Evolutionary conservation across 2,888 invertebrate genomes (phyloP).

Genomic region (Drosophila paramelanica): DNA sequence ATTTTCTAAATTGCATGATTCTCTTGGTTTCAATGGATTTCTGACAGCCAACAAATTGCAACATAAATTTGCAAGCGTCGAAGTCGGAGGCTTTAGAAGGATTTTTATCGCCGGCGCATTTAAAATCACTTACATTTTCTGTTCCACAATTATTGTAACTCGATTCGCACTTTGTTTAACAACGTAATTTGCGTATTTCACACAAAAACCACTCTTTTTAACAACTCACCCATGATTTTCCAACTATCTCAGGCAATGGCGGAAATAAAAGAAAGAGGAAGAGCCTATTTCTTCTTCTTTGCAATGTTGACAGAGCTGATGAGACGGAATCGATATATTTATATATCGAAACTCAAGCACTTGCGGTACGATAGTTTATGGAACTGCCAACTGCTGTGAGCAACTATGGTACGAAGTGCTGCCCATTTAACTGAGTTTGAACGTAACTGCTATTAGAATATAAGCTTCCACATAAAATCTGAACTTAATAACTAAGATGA

Average conservation of each 20-base stretch:
- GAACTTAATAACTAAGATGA: neutral
- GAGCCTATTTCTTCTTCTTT: slow-evolving; percentile 46
- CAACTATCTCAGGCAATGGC: slow-evolving; percentile 85
- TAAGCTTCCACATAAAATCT: slow-evolving; percentile 23
- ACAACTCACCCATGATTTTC: slow-evolving; percentile 84
- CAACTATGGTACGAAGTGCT: slow-evolving; percentile 40
- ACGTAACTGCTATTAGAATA: slow-evolving; percentile 40
- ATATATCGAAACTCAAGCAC: slow-evolving; percentile 7
- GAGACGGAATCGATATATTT: slow-evolving; percentile 31
- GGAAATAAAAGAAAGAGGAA: slow-evolving; percentile 85
- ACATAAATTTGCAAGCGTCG: slow-evolving; percentile 25
- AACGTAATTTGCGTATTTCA: slow-evolving; percentile 45
- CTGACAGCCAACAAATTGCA: slow-evolving; percentile 21
- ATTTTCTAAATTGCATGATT: slow-evolving; percentile 36
- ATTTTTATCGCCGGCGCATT: slow-evolving; percentile 5
- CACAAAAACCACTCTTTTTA: slow-evolving; percentile 64
- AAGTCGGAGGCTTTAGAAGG: slow-evolving; percentile 4
- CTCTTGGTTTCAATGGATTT: slow-evolving; percentile 44
- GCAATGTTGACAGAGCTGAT: slow-evolving; percentile 38
- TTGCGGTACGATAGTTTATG: slow-evolving; percentile 1
- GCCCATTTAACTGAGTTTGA: slow-evolving; percentile 17
- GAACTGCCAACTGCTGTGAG: slow-evolving; percentile 2
- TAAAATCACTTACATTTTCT: slow-evolving; percentile 59
- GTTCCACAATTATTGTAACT: slow-evolving; percentile 32
- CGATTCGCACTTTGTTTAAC: slow-evolving; percentile 42